Conservation (phyloP, 2,113 vertebrate genomes). For the Microcebus jonahi region DNA sequence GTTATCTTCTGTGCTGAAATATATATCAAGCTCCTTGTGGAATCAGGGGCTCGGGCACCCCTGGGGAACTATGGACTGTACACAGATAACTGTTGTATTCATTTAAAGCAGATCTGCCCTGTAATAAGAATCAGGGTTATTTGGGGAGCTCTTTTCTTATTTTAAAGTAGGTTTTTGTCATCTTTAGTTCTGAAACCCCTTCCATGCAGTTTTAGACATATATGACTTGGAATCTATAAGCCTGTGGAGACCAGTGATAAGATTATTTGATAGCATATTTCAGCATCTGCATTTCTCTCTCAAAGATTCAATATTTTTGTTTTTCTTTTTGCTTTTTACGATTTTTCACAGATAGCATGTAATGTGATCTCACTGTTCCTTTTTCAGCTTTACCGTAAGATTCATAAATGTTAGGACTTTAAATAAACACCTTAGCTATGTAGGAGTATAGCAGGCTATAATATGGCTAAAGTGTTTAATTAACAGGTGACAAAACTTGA, state of each 20-base stretch:
- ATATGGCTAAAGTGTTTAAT: background rate
- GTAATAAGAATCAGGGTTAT: background rate
- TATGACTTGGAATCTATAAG: background rate
- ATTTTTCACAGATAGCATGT: conserved; percentile 8
- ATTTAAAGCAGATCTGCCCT: background rate
- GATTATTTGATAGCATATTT: background rate
- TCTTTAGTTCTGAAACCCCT: background rate
- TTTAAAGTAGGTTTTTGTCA: background rate
- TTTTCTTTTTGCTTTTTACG: background rate
- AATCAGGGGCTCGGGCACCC: background rate
- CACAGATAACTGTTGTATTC: background rate
- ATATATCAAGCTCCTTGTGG: background rate
- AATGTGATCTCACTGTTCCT: background rate
- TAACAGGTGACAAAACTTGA: background rate
- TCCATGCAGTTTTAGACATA: background rate
- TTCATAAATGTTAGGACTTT: background rate
- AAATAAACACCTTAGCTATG: background rate
- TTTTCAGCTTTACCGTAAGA: background rate
- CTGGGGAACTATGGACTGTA: background rate
- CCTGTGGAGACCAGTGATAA: background rate
- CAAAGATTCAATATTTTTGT: background rate
- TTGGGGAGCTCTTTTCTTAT: background rate
- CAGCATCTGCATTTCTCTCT: background rate
- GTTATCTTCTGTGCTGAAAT: conserved; percentile 29
- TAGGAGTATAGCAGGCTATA: background rate